Conservation (phyloP, 2,888 invertebrate genomes). For the Chloroclysta siterata region DNA sequence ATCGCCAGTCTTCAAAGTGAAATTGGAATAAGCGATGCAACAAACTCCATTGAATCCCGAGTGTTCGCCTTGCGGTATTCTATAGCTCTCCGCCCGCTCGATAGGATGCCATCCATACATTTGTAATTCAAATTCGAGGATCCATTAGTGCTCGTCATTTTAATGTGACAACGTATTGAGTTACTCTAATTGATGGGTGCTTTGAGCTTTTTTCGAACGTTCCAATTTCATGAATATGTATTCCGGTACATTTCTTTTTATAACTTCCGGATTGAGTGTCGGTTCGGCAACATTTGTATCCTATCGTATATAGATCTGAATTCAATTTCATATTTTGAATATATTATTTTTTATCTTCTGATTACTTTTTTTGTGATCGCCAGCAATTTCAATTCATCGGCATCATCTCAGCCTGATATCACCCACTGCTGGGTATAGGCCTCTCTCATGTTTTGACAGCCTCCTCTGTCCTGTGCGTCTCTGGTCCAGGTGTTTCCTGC, state of each 20-base stretch:
- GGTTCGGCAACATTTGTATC: conserved; percentile 19
- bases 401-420: no score
- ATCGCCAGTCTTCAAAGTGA: conserved; percentile 7
- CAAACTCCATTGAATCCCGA: conserved; percentile 7
- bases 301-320: conserved; percentile 15
- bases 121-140: conserved; percentile 83
- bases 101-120: conserved; percentile 73
- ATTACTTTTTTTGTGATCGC: neutral
- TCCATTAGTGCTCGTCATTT: conserved; percentile 84
- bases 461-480: no score
- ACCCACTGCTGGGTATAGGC: no score
- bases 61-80: conserved; percentile 15
- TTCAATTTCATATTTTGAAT: conserved; percentile 21
- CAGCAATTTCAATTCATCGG: no score
- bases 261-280: conserved; percentile 42
- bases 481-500: no score
- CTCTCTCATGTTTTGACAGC: no score
- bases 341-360: neutral
- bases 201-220: conserved; percentile 64
- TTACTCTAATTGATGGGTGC: conserved; percentile 82
- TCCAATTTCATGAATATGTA: conserved; percentile 54
- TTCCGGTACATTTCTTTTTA: conserved; percentile 34
- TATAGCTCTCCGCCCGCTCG: conserved; percentile 39
- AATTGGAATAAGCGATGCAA: conserved; percentile 5
- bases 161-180: conserved; percentile 84